These are phyloP conservation scores for Hydra vulgaris DNA, from an alignment of 30 jellyfish, hydroid and myxozoan genomes.

Conservation along the genomic window DNA sequence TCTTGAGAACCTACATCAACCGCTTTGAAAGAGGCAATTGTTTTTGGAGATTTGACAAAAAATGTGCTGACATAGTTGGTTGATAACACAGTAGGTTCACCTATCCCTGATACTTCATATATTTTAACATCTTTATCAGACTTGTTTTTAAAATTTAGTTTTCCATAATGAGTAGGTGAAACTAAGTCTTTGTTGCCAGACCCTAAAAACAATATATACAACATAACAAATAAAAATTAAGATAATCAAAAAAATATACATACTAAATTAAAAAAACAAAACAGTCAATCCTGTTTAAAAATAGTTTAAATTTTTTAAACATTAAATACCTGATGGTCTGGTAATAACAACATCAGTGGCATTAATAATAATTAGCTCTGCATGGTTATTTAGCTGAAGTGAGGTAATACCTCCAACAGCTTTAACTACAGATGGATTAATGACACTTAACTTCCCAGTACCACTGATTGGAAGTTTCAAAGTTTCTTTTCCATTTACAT, in stretches of 20 bases:
- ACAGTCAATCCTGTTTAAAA: neutral
- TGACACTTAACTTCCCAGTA: conserved; percentile 34
- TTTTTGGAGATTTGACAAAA: conserved; percentile 82
- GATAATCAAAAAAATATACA: neutral
- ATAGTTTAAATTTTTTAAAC: too few relatives aligned
- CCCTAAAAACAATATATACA: conserved; percentile 3
- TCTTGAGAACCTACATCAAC: conserved; percentile 58
- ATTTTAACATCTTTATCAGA: conserved; percentile 80
- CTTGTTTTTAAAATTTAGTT: conserved; percentile 74
- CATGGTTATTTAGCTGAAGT: conserved; percentile 33
- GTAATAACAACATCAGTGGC: conserved; percentile 29
- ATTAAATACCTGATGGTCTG: conserved; percentile 20
- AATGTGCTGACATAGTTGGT: conserved; percentile 94
- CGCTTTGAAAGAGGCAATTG: conserved; percentile 75
- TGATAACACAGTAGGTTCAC: conserved; percentile 90
- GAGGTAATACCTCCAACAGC: conserved; percentile 40
- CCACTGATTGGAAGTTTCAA: conserved; percentile 49
- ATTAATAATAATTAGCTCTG: conserved; percentile 12
- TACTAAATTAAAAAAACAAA: neutral
- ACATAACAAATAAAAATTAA: neutral
- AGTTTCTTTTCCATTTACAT: conserved; percentile 40
- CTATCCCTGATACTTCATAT: conserved; percentile 86
- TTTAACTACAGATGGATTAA: conserved; percentile 25
- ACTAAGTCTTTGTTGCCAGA: neutral
- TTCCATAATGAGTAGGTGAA: conserved; percentile 53